Conservation (phyloP, 1,140 invertebrate species). For the Ceratoteleas bidentatus region DNA sequence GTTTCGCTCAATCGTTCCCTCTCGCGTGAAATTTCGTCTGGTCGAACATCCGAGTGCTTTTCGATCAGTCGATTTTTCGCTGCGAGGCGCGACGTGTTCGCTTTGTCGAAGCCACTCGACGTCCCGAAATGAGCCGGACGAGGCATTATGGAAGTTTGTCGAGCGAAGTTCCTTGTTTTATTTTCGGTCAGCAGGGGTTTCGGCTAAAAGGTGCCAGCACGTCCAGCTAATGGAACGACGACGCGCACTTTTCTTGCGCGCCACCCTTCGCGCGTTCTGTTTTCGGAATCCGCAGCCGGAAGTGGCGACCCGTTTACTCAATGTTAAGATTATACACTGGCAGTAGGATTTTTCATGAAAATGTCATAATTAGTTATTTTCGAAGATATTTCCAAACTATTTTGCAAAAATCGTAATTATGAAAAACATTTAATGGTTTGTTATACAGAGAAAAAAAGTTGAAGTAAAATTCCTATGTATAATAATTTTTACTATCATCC, state of each 20-base stretch:
- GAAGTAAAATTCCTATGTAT: no score
- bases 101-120: constrained; percentile 50
- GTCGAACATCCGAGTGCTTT: no score
- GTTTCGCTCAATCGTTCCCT: no score
- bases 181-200: constrained; percentile 62
- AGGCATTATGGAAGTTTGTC: constrained; percentile 68
- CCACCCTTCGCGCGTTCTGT: constrained; percentile 20
- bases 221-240: constrained; percentile 61
- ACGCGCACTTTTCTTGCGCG: constrained; percentile 53
- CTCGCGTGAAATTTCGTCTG: no score
- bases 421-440: no score
- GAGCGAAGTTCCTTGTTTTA: constrained; percentile 68
- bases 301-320: constrained; percentile 13
- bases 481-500: no score
- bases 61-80: no score
- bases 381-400: no score
- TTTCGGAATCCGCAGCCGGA: constrained; percentile 16
- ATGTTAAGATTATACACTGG: not conserved
- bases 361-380: no score
- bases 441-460: no score
- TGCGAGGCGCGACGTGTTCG: not conserved
- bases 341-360: no score
- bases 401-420: no score
- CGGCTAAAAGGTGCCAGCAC: constrained; percentile 57
- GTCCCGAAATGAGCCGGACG: constrained; percentile 62